Evolutionary conservation across 2,888 invertebrate genomes (phyloP), one percentile per base, ranked within the genome.

Genomic region (Mythimna ferrago): DNA sequence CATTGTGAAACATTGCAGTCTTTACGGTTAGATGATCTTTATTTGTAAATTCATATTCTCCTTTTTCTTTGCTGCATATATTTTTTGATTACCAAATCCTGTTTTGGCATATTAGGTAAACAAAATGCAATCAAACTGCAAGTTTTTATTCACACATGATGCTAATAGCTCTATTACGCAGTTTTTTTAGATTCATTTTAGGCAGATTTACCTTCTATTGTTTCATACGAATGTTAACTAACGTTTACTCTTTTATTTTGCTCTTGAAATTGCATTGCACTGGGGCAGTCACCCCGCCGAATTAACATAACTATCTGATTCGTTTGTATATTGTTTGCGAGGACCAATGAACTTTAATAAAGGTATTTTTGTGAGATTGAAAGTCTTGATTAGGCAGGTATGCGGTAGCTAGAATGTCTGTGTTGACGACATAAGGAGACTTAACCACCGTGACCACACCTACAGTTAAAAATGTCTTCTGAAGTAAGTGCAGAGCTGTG

Each of bases 321-420:
- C 54, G 65, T 60, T 69, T 51, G 35, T 58, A 32, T 73, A 73
- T 75, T 71, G 82, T 77, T 78, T 64, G 57, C 54, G 44, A 78
- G 73, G 72, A 71, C 84, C 85, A 86, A 86, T 84, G 84, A 76
- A 84, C 74, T 80, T 66, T 53, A 56, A n/a, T 67, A 51, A 66
- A 67, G 44, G 41, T 44, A 44, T 44, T 65, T 64, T 63, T 26
- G 61, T 71, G 60, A 58, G 71, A 74, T 75, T 71, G 54, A 75
- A 72, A 73, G 80, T 10, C 32, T 60, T 48, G 80, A 79, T 66
- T 64, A 54, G 2, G 3, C 51, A 51, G n/a, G 53, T 26, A 66
- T 60, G 64, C n/a, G 35, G 38, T 51, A 78, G 35, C 35, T 71
- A 63, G 58, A 66, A 72, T 60, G 60, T 56, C 16, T 64, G 21